Evolutionary conservation across 2,888 invertebrate genomes (phyloP).

Genomic region (Aphodius granarius): DNA sequence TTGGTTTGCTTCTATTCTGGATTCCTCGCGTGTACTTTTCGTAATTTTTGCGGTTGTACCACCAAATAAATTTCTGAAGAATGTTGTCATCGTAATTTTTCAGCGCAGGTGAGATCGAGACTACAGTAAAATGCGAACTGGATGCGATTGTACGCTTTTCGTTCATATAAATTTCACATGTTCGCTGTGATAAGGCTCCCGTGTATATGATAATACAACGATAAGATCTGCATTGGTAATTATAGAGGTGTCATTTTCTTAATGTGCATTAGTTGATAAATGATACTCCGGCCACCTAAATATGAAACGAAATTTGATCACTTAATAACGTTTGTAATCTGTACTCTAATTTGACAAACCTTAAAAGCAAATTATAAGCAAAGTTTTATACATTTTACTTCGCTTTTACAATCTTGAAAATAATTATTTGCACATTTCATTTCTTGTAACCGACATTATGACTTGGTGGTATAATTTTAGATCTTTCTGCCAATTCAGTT

Average conservation of each 20-base stretch:
- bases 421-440: too few relatives aligned
- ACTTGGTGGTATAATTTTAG: too few relatives aligned
- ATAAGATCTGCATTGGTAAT: background rate
- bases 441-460: too few relatives aligned
- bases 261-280: background rate
- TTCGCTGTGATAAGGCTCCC: background rate
- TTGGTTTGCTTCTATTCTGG: constrained; percentile 17
- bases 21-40: constrained; percentile 11
- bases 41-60: background rate
- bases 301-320: too few relatives aligned
- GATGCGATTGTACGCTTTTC: background rate
- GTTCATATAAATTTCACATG: background rate
- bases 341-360: too few relatives aligned
- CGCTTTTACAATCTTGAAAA: too few relatives aligned
- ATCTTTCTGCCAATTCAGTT: too few relatives aligned
- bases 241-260: background rate
- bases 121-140: background rate
- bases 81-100: constrained; percentile 15
- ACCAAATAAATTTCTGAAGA: constrained; percentile 19
- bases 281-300: too few relatives aligned
- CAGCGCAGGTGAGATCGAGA: background rate
- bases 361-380: too few relatives aligned
- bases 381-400: too few relatives aligned
- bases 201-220: background rate
- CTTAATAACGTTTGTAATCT: too few relatives aligned